These are phyloP conservation scores for Mixornis gularis DNA, from an alignment of 2,113 vertebrate genomes.

Conservation along the genomic window DNA sequence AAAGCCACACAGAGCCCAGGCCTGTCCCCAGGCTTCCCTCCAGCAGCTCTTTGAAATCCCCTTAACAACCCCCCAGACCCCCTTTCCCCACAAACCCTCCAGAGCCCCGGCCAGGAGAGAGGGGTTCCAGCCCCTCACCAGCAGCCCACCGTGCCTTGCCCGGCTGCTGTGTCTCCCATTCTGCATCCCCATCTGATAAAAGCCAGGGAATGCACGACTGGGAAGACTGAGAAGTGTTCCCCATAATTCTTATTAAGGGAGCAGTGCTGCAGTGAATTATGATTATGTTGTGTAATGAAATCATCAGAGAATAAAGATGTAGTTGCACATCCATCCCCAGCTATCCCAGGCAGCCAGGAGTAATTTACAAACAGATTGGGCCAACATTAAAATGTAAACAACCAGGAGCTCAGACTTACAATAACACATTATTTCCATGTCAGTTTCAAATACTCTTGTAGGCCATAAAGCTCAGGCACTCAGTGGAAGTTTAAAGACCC, in stretches of 20 bases:
- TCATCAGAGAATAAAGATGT: background rate
- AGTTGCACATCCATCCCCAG: background rate
- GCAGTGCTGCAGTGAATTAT: background rate
- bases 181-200: background rate
- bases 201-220: rapidly evolving
- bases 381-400: background rate
- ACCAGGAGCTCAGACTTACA: background rate
- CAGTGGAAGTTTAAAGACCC: background rate
- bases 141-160: background rate
- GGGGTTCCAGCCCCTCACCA: background rate
- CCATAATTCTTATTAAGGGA: background rate
- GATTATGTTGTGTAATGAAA: background rate
- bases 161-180: rapidly evolving
- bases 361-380: background rate
- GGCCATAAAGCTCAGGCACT: background rate
- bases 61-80: rapidly evolving
- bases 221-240: background rate
- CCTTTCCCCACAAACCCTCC: background rate
- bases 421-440: background rate
- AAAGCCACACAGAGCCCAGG: background rate
- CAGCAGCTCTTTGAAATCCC: no score
- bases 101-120: background rate
- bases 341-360: background rate
- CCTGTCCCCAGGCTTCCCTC: background rate
- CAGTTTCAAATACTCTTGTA: background rate